Base-by-base conservation (phyloP, 2,113 vertebrate genomes). In the Rhineura floridana region DNA sequence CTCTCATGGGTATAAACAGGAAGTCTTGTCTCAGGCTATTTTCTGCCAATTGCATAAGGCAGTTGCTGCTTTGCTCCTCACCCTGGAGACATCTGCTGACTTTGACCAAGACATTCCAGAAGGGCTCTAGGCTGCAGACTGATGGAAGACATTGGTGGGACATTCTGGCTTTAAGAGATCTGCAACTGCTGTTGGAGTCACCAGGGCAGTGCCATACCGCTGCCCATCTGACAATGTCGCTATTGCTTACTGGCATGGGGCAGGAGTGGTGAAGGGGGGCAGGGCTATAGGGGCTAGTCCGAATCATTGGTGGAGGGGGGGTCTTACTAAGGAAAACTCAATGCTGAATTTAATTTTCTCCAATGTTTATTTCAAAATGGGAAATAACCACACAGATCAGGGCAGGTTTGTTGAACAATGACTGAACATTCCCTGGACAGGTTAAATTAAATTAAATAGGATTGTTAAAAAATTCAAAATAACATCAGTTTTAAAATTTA, bases 361-460 rank as follows among this genome's bases (percentile, higher is more conserved):
- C 10, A 69, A n/a, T 30, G 33, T 30, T 69, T n/a, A 69, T 13
- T 83, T 84, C 87, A 86, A 86, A 90, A 62, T 77, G 88, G 80
- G 77, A 88, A 88, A 86, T 17, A 36, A 52, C 36, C 84, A 73
- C 87, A 42, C 50, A 12, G 63, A 87, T 81, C 23, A 87, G 69
- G 73, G 77, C 86, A 90, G 80, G 50, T 73, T 33, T 10, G n/a
- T 87, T 79, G 67, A 82, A 69, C n/a, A n/a, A n/a, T n/a, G n/a
- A n/a, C n/a, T n/a, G n/a, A n/a, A n/a, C n/a, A n/a, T n/a, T n/a
- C n/a, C n/a, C n/a, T n/a, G n/a, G n/a, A n/a, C n/a, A n/a, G n/a
- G n/a, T n/a, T n/a, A n/a, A n/a, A n/a, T n/a, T n/a, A n/a, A n/a
- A n/a, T n/a, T n/a, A n/a, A n/a, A n/a, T n/a, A n/a, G n/a, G n/a